These are phyloP conservation scores for Paramormyrops kingsleyae DNA, from an alignment of 2,113 vertebrate genomes.

Conservation along the genomic window DNA sequence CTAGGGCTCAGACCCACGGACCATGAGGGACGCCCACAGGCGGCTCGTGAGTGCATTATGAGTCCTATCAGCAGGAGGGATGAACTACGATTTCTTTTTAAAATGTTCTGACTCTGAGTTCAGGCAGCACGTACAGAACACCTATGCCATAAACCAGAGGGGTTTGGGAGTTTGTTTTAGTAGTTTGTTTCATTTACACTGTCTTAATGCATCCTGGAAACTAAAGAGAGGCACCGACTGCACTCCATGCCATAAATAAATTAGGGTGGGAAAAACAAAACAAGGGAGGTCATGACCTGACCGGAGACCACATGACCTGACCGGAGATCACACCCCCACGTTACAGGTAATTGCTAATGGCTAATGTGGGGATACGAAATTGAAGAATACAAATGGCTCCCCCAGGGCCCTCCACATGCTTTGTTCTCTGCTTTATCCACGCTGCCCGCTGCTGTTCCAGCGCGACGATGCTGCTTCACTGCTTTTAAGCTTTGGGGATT, in stretches of 20 bases:
- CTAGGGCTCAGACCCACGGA: conserved; percentile 53
- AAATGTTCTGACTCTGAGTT: neutral
- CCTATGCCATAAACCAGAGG: neutral
- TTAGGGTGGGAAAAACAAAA: neutral
- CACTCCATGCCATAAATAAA: neutral
- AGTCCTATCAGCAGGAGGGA: neutral
- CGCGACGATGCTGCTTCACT: neutral
- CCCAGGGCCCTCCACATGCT: neutral
- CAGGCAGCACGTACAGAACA: neutral
- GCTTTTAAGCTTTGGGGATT: neutral
- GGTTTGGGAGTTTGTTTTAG: neutral
- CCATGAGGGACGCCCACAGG: neutral
- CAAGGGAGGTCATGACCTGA: neutral
- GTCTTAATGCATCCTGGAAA: neutral
- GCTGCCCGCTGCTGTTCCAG: neutral
- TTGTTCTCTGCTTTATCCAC: neutral
- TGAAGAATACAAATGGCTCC: neutral
- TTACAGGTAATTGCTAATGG: neutral
- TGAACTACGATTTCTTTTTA: neutral
- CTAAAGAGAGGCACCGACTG: neutral
- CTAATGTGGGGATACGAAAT: neutral
- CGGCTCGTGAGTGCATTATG: neutral
- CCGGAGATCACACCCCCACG: neutral
- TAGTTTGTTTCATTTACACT: neutral
- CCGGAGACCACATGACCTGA: neutral